These are phyloP conservation scores for Rousettus madagascariensis DNA, from an alignment of 2,797 vertebrate species.

Conservation along the genomic window DNA sequence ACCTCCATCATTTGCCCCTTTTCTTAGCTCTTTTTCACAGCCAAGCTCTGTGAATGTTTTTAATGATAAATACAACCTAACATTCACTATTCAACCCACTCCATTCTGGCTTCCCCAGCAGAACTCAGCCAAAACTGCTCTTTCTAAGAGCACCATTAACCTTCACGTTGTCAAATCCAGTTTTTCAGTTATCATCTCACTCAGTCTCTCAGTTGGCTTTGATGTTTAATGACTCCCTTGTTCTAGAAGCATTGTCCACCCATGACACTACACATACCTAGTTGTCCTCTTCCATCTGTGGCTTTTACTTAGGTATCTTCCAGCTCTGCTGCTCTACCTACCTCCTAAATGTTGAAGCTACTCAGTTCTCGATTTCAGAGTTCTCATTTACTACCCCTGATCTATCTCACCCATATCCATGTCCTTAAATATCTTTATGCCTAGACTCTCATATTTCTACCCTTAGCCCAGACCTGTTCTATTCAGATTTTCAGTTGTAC, in stretches of 20 bases:
- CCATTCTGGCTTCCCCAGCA: neutral
- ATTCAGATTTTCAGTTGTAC: neutral
- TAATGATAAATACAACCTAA: neutral
- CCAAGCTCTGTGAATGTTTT: neutral
- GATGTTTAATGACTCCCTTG: neutral
- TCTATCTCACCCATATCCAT: neutral
- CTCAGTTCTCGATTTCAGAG: neutral
- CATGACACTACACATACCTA: rapidly evolving
- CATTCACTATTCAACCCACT: neutral
- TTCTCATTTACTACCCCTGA: neutral
- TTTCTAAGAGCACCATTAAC: neutral
- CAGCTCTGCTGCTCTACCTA: neutral
- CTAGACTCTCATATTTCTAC: neutral
- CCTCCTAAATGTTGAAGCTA: neutral
- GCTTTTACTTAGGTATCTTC: neutral
- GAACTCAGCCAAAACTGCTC: neutral
- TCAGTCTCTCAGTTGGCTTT: neutral
- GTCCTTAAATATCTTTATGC: neutral
- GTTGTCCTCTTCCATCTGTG: neutral
- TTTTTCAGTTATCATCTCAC: neutral
- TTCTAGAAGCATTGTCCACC: neutral
- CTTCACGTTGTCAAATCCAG: neutral
- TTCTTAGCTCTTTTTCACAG: neutral
- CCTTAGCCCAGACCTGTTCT: neutral
- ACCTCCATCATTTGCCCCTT: neutral